Evolutionary conservation across 2,797 vertebrate genomes (phyloP).

Genomic region (Acanthurus tractus): DNA sequence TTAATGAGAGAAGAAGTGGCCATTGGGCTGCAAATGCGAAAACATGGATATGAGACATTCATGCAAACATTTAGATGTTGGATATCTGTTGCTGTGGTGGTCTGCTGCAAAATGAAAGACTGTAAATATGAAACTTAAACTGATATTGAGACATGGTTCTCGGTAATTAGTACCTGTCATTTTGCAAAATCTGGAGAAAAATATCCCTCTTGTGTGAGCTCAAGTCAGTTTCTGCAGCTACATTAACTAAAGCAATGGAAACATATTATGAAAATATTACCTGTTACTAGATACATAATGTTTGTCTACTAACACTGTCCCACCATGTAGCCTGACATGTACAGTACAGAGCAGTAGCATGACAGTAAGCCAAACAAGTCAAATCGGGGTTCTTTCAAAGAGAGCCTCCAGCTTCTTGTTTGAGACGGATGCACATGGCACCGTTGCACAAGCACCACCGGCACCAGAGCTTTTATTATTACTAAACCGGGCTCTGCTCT

Average conservation of each 20-base stretch:
- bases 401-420: slow-evolving; percentile 31
- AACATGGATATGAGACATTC: background rate
- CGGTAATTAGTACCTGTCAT: background rate
- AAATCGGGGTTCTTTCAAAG: slow-evolving; percentile 49
- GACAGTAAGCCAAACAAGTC: slow-evolving; percentile 2
- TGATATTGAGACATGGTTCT: background rate
- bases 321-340: background rate
- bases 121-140: background rate
- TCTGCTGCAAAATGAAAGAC: background rate
- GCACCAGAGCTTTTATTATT: slow-evolving; percentile 59
- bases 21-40: background rate
- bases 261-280: background rate
- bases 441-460: slow-evolving; percentile 45
- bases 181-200: background rate
- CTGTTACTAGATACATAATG: too few species aligned
- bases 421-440: slow-evolving; percentile 57
- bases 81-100: slow-evolving; percentile 5
- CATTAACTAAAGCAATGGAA: background rate
- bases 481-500: slow-evolving; percentile 65
- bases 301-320: slow-evolving; percentile 23
- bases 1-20: background rate
- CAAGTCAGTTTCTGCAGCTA: background rate
- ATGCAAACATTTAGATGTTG: background rate
- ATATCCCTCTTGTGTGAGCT: background rate
- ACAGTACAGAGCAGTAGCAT: too few species aligned